Evolutionary conservation across 2,888 invertebrate genomes (phyloP), one percentile per base, ranked within the genome.

Genomic region (Dynastes maya): DNA sequence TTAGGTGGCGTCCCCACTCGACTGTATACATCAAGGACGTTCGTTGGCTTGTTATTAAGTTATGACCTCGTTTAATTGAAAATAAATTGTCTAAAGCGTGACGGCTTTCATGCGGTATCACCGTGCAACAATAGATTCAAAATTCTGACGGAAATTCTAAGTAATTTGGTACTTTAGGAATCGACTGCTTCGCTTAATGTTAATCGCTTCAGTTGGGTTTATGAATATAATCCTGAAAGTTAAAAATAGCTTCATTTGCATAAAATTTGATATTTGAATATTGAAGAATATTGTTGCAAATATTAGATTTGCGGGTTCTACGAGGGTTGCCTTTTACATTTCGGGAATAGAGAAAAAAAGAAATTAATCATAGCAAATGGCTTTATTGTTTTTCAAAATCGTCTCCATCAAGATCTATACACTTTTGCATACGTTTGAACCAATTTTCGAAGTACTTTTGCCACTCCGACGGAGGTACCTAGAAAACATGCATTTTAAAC

Each of bases 1-100:
- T 27, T 68, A 68, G 51, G 9, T 51, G 68, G 27, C 49, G 49
- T 51, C 68, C 51, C 27, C 40, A 68, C 51, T 49, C 49, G 49
- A 27, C 27, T 27, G 27, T 49, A 49, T 68, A 68, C 49, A 49
- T 63, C 29, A 63, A 63, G 63, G 63, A 29, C 72, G 58, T 61
- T 74, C 40, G 45, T 40, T 61, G 32, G 61, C 13, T 61, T 45
- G 61, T 74, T 61, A 61, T 74, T 61, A 61, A 74, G 45, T 74
- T 74, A 74, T 61, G 16, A 22, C 37, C 16, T n/a, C 45, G 68
- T 11, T 68, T 68, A 68, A 68, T 68, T 68, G 68, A 68, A 68
- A 51, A 68, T 68, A 51, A 68, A 27, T 68, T 51, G 51, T 29
- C 29, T 51, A 51, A 27, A 13, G 51, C 51, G 27, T 29, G 51